Base-by-base conservation (phyloP, 1,140 invertebrate species). In the Aphaenogaster floridana region DNA sequence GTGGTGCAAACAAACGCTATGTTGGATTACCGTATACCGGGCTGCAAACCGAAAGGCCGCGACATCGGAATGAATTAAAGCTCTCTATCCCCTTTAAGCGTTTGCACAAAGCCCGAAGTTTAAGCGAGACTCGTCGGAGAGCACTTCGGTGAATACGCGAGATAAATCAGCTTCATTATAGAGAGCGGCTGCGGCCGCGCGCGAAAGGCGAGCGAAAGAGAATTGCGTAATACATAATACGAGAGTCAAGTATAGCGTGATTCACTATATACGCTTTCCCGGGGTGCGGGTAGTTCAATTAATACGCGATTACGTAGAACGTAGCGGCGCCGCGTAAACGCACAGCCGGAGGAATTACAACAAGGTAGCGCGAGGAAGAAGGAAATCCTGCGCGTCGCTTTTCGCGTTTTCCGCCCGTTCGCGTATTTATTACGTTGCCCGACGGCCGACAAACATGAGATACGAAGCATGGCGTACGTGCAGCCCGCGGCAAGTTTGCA, bases 131-230 rank as follows among this genome's bases (percentile, higher is more conserved):
- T 89, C 90, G 88, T 89, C 68, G 50, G 54, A 42, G 77, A 52
- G 61, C 69, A 83, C 90, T 77, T 77, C 15, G 84, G 78, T 88
- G 91, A 92, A 91, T 92, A 81, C 86, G 80, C 86, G 83, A 92
- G 90, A 92, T 92, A 92, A 91, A 92, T 92, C 88, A 92, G 90
- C 90, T 91, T 92, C 90, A 84, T 92, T 91, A 92, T 90, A 91
- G 90, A 88, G 88, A 90, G 42, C 66, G 80, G 54, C 42, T 45
- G 66, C 52, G 68, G 21, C 66, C 87, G 86, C 71, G 86, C 80
- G 42, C 77, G 63, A 87, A 88, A 89, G 59, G 78, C 74, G 68
- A 42, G 64, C 74, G 68, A 87, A 91, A 91, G 90, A 89, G 90
- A 91, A 88, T 90, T 77, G 76, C 89, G 86, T 88, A 84, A 88